A percentile compares a stretch with the other conserved stretches of the same genome.
Evolutionary conservation across 2,888 invertebrate genomes (phyloP).

Genomic region (Elgonia sp.): DNA sequence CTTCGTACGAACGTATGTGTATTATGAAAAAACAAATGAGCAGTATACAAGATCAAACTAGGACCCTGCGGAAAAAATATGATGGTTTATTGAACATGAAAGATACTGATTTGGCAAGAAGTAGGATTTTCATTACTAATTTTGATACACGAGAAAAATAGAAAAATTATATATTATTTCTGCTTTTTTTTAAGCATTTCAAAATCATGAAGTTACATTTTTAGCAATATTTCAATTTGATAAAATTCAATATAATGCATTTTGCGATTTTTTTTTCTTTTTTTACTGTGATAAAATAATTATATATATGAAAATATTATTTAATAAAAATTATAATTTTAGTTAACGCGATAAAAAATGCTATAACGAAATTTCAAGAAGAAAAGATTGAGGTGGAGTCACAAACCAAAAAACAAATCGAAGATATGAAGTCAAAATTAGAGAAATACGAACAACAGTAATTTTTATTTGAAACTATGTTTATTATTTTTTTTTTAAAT

Average conservation of each 20-base stretch:
- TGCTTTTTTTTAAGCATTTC: no score
- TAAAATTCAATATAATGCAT: no score
- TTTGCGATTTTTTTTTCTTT: no score
- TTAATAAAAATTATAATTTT: not conserved
- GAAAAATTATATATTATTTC: no score
- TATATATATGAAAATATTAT: not conserved
- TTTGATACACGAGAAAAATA: no score
- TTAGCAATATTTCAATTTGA: no score
- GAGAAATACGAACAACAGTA: slow-evolving; percentile 24
- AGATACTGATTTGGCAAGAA: not conserved
- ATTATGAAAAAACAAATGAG: slow-evolving; percentile 1
- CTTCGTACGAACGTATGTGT: slow-evolving; percentile 9
- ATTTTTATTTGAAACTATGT: not conserved
- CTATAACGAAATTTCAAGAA: not conserved
- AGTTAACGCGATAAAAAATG: slow-evolving; percentile 3
- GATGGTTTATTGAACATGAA: not conserved
- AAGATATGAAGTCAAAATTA: not conserved
- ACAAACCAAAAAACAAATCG: not conserved
- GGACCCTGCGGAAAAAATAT: slow-evolving; percentile 1
- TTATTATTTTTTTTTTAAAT: not conserved
- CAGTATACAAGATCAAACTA: not conserved
- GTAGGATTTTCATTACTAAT: no score
- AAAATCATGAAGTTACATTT: no score
- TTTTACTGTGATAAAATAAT: no score
- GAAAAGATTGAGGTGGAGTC: not conserved